These are phyloP conservation scores for Drosophila mayaguana DNA, from an alignment of 2,888 invertebrate genomes.

Conservation along the genomic window DNA sequence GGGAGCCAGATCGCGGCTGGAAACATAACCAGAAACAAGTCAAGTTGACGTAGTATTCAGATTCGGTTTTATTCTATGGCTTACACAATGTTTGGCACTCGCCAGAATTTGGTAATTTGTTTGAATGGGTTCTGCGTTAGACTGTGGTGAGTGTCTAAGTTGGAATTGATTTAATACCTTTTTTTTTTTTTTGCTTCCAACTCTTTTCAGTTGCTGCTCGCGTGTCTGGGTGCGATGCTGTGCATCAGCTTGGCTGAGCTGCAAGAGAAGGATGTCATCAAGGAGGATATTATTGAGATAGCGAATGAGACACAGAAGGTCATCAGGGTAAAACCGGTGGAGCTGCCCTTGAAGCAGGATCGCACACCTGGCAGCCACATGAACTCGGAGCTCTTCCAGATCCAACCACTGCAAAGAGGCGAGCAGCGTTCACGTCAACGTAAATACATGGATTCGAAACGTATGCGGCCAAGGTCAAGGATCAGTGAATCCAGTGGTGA, in stretches of 20 bases:
- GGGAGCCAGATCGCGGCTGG: conserved; percentile 39
- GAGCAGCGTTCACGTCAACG: conserved; percentile 43
- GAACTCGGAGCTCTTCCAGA: conserved; percentile 81
- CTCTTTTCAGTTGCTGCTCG: conserved; percentile 33
- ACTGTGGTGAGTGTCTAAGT: conserved; percentile 8
- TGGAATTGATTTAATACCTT: conserved; percentile 3
- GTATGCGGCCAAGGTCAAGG: conserved; percentile 57
- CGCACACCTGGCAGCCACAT: conserved; percentile 46
- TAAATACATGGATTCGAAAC: conserved; percentile 68
- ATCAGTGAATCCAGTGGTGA: conserved; percentile 29
- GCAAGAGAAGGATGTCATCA: conserved; percentile 58
- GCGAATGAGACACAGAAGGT: conserved; percentile 81
- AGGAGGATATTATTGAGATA: conserved; percentile 79
- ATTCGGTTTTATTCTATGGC: conserved; percentile 7
- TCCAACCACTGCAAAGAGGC: conserved; percentile 70
- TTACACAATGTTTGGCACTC: conserved; percentile 61
- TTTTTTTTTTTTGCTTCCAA: not conserved
- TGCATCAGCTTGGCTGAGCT: conserved; percentile 17
- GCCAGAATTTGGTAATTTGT: conserved; percentile 68
- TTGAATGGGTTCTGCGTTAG: not conserved
- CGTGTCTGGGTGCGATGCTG: conserved; percentile 18
- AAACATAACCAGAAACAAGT: conserved; percentile 33
- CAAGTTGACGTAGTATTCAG: conserved; percentile 15
- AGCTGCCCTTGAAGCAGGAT: conserved; percentile 72
- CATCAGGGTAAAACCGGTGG: conserved; percentile 80